Evolutionary conservation across 92 coral and sea anemone genomes (phyloP).

Genomic region (Paramuricea clavata): DNA sequence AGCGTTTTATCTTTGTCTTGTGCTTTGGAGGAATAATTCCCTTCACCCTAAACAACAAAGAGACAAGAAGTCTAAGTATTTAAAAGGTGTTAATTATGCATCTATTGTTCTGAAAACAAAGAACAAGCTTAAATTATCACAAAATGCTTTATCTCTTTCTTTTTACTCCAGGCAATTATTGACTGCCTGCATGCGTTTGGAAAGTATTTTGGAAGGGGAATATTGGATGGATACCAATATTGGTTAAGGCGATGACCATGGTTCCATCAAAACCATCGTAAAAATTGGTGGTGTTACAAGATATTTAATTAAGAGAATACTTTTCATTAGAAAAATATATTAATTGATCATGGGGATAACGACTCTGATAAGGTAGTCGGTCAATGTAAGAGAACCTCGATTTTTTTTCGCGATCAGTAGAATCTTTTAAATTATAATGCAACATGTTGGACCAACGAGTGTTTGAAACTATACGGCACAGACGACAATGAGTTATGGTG

Average conservation of each 20-base stretch:
- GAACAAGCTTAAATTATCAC: constrained; percentile 4
- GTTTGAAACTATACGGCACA: too few species aligned
- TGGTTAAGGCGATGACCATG: background rate
- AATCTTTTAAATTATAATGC: too few species aligned
- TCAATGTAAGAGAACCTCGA: too few species aligned
- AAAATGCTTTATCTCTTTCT: constrained; percentile 9
- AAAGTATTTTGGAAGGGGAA: background rate
- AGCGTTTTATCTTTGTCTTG: constrained; percentile 36
- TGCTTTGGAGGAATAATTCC: constrained; percentile 18
- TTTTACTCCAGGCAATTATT: background rate
- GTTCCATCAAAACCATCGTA: background rate
- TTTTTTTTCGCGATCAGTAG: too few species aligned
- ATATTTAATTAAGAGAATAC: background rate
- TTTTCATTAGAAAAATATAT: background rate
- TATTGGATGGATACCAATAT: background rate
- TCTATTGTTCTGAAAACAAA: constrained; percentile 11
- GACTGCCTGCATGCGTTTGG: background rate
- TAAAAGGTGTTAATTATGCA: constrained; percentile 33
- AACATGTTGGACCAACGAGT: too few species aligned
- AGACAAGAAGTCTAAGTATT: background rate
- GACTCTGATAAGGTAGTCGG: too few species aligned
- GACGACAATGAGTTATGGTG: too few species aligned
- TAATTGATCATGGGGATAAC: too few species aligned
- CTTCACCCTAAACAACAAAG: constrained; percentile 18
- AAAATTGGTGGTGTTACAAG: background rate